These are phyloP conservation scores for Salarias fasciatus DNA, from an alignment of 2,797 vertebrate genomes.

Conservation along the genomic window DNA sequence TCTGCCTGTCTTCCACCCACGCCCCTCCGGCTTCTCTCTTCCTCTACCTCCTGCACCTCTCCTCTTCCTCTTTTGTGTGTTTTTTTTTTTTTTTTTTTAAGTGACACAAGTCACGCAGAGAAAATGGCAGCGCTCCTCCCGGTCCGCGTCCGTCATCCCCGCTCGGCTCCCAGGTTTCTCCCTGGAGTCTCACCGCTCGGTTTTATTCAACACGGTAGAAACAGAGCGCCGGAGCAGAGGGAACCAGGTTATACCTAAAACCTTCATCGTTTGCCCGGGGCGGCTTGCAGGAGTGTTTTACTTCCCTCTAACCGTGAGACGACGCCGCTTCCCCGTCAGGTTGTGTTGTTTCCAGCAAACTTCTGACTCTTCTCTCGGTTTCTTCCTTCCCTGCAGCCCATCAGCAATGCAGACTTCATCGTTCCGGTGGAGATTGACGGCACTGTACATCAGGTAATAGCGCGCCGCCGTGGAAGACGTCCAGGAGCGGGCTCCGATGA, in stretches of 20 bases:
- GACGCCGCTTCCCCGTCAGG: constrained; percentile 16
- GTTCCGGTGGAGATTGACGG: constrained; percentile 94
- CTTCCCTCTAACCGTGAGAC: constrained; percentile 19
- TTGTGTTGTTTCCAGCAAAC: constrained; percentile 12
- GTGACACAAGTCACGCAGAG: constrained; percentile 55
- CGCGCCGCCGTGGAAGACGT: constrained; percentile 12
- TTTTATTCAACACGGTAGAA: constrained; percentile 58
- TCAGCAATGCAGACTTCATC: constrained; percentile 94
- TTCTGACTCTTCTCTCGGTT: constrained; percentile 35
- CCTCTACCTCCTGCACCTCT: constrained; percentile 45
- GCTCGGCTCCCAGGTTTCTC: constrained; percentile 46
- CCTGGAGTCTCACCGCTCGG: constrained; percentile 44
- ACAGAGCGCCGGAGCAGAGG: constrained; percentile 36
- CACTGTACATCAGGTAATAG: constrained; percentile 94
- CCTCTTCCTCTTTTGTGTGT: constrained; percentile 21
- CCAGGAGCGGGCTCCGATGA: constrained; percentile 23
- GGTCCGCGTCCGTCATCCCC: constrained; percentile 50
- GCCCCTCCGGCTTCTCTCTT: constrained; percentile 55
- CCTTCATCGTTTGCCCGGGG: constrained; percentile 48
- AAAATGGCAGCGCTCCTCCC: constrained; percentile 30
- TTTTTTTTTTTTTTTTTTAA: no score
- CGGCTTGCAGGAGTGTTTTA: constrained; percentile 28
- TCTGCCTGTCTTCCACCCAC: constrained; percentile 65
- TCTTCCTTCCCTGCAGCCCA: constrained; percentile 84
- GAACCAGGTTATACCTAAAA: constrained; percentile 50